Percentiles rank a stretch among this genome's conserved stretches.
Evolutionary conservation across 2,888 invertebrate species (phyloP).

Genomic region (Alcis repandata): DNA sequence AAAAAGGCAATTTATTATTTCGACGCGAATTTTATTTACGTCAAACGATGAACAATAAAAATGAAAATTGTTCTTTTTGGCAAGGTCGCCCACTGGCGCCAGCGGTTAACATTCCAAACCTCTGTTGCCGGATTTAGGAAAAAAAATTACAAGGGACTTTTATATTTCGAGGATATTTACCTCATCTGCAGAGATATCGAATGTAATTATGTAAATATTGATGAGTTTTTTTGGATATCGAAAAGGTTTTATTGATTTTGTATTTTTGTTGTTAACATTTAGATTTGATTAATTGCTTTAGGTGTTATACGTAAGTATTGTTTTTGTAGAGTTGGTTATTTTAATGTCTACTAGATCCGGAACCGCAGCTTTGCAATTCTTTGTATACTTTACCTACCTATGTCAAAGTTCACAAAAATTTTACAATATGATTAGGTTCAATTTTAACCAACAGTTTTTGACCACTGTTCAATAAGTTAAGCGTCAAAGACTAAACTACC

Average conservation of each 20-base stretch:
- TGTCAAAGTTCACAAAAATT: too few species aligned
- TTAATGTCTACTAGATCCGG: neutral
- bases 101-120: constrained; percentile 60
- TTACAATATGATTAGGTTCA: too few species aligned
- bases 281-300: constrained; percentile 39
- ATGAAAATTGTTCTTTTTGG: constrained; percentile 55
- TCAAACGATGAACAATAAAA: constrained; percentile 51
- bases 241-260: constrained; percentile 38
- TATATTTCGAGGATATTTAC: constrained; percentile 31
- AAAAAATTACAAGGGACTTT: constrained; percentile 40
- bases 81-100: constrained; percentile 70
- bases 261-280: constrained; percentile 40
- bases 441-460: too few species aligned
- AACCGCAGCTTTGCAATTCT: too few species aligned
- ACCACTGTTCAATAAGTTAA: too few species aligned
- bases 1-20: constrained; percentile 61
- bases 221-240: constrained; percentile 29
- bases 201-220: constrained; percentile 39
- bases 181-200: constrained; percentile 36
- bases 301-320: constrained; percentile 10
- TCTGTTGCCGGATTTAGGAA: constrained; percentile 53
- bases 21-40: constrained; percentile 58
- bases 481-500: too few species aligned
- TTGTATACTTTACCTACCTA: too few species aligned
- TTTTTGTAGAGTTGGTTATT: neutral